Base-by-base conservation (phyloP, 2,797 vertebrate genomes). In the Gymnoscopelus braueri region DNA sequence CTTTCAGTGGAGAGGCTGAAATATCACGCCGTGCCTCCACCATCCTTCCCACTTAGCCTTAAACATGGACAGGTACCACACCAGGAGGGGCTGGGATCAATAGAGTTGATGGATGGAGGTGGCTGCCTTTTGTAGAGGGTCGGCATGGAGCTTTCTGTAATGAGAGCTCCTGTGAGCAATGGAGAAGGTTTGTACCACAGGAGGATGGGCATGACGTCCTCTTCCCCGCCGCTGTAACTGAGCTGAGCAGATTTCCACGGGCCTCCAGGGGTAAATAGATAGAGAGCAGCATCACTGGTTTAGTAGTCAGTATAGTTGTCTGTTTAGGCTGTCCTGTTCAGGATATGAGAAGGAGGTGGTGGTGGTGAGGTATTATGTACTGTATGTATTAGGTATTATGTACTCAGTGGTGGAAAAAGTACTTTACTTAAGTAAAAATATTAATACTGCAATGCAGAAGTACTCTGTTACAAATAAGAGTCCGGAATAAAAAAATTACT, bases 61-160 rank as follows among this genome's bases (percentile, higher is more conserved):
- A 83, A 74, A 82, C 87, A 80, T 76, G 81, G 85, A 87, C 84
- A 87, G 85, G 84, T 88, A 84, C 78, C 86, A 81, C 82, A 74
- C 75, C 58, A 48, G 56, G 85, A 76, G 74, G 75, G 77, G 84
- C 77, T 63, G 48, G 75, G 85, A 91, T 93, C 89, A 71, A 92
- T 93, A 59, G 75, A 69, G 47, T 70, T 91, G 91, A 91, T 89
- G 84, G 90, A 93, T 91, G 81, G 87, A 79, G 67, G 79, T 71
- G 82, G 71, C 63, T 76, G 75, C 60, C 82, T 84, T 83, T 60
- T 76, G 39, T 35, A 74, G 76, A 50, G 60, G 35, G 57, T 60
- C 35, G 23, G 58, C 50, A 59, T 19, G 29, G 56, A 29, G 39
- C 51, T 52, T 19, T 48, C 55, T 63, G 71, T 89, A 89, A 91